Evolutionary conservation across 1,140 invertebrate species (phyloP).

Genomic region (Rhynchophorus ferrugineus): DNA sequence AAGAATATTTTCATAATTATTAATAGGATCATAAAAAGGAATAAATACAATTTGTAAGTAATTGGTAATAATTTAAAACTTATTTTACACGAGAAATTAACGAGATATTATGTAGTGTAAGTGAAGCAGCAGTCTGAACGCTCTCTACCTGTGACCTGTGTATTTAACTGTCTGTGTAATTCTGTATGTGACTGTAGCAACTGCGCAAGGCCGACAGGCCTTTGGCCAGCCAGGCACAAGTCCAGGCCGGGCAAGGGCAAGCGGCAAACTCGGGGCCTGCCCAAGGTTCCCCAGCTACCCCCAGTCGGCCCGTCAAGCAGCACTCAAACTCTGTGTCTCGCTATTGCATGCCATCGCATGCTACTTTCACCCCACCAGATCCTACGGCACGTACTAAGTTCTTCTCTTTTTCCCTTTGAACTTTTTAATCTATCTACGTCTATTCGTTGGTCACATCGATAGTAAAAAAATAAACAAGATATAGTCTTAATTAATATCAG

Average conservation of each 20-base stretch:
- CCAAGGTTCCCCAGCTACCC: slow-evolving; percentile 29
- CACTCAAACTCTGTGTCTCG: slow-evolving; percentile 44
- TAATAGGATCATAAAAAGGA: too few relatives aligned
- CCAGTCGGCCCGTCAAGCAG: slow-evolving; percentile 37
- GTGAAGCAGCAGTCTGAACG: too few relatives aligned
- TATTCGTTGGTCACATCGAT: too few relatives aligned
- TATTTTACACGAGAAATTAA: too few relatives aligned
- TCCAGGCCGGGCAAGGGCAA: slow-evolving; percentile 17
- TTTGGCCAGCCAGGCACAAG: slow-evolving; percentile 31
- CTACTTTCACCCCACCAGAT: slow-evolving; percentile 48
- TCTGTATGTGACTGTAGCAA: slow-evolving; percentile 41
- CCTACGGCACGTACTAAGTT: slow-evolving; percentile 47
- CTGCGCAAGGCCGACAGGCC: slow-evolving; percentile 40
- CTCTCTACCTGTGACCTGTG: slow-evolving; percentile 9
- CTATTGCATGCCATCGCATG: slow-evolving; percentile 51
- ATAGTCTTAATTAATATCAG: too few relatives aligned
- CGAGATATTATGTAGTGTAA: too few relatives aligned
- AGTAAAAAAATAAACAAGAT: too few relatives aligned
- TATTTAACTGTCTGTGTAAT: slow-evolving; percentile 40
- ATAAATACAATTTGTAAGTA: too few relatives aligned
- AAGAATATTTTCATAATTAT: too few relatives aligned
- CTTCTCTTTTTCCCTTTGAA: slow-evolving; percentile 14
- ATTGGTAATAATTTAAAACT: too few relatives aligned
- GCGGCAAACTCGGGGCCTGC: slow-evolving; percentile 25
- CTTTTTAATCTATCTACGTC: too few relatives aligned